phyloP scores from a whole-genome alignment of 2,888 invertebrate species.

The Pseudeuparius sepicola region DNA sequence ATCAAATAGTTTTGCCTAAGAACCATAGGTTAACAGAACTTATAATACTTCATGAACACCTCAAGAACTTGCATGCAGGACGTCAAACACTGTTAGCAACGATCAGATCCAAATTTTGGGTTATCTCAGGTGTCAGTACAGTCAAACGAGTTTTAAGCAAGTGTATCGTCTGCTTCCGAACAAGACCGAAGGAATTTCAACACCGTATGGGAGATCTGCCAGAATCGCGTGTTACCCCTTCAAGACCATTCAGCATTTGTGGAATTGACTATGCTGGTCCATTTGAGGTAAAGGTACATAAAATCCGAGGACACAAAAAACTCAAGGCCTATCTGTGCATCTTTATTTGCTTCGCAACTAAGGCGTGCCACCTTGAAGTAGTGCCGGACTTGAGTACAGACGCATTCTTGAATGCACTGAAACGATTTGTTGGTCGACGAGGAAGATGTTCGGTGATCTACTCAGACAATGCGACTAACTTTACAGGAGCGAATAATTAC shows the following conservation, averaged over 20 bases:
- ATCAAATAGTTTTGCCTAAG: too few relatives aligned
- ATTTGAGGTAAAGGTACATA: conserved; percentile 11
- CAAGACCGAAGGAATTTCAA: conserved; percentile 4
- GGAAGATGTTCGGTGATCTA: conserved; percentile 13
- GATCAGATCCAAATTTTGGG: conserved; percentile 14
- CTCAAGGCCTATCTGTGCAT: conserved; percentile 17
- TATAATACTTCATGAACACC: conserved; percentile 12
- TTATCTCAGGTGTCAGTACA: conserved; percentile 5
- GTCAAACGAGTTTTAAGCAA: conserved; percentile 8
- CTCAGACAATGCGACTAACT: conserved; percentile 19
- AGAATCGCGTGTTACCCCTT: conserved; percentile 7
- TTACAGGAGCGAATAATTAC: conserved; percentile 16
- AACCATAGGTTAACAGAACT: conserved; percentile 9
- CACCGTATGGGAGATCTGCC: conserved; percentile 18
- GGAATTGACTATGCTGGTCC: conserved; percentile 19
- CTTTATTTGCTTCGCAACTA: conserved; percentile 17
- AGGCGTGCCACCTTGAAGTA: conserved; percentile 18
- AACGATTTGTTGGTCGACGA: conserved; percentile 16
- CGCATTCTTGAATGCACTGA: conserved; percentile 15
- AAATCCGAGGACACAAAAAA: conserved; percentile 5
- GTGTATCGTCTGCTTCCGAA: conserved; percentile 12
- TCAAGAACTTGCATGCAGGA: conserved; percentile 13
- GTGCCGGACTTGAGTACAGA: conserved; percentile 12
- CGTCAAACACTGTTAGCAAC: conserved; percentile 10
- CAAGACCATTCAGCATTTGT: conserved; percentile 13